Evolutionary conservation across 1,140 invertebrate species (phyloP).

Genomic region (Seison nebaliae): DNA sequence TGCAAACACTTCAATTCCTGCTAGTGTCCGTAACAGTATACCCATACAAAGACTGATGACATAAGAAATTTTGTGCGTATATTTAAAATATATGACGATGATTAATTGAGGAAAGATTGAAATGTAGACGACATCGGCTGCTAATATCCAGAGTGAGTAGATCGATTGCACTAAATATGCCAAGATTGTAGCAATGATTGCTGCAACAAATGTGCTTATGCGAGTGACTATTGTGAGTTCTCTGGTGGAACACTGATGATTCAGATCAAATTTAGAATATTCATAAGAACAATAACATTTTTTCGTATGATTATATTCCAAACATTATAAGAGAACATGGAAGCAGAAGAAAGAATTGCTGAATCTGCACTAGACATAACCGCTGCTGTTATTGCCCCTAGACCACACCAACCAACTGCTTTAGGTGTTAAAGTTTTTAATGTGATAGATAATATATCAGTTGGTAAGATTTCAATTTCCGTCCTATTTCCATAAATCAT

Average conservation of each 20-base stretch:
- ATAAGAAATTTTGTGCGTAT: constrained; percentile 68
- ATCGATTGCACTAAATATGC: constrained; percentile 80
- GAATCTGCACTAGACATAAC: constrained; percentile 96
- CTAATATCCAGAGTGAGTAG: constrained; percentile 76
- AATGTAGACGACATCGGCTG: constrained; percentile 84
- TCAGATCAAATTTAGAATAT: neutral
- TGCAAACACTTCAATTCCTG: constrained; percentile 56
- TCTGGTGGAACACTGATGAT: constrained; percentile 50
- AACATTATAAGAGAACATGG: constrained; percentile 90
- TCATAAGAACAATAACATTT: constrained; percentile 34
- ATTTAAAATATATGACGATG: constrained; percentile 76
- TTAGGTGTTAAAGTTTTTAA: constrained; percentile 67
- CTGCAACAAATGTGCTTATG: constrained; percentile 63
- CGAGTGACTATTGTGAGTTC: constrained; percentile 96
- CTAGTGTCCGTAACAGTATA: constrained; percentile 50
- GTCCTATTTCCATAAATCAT: no score
- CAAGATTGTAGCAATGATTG: constrained; percentile 66
- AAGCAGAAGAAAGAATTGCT: constrained; percentile 72
- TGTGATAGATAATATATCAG: constrained; percentile 80
- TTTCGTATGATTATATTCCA: constrained; percentile 83
- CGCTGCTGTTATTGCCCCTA: constrained; percentile 86
- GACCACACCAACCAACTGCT: constrained; percentile 73
- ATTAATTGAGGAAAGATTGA: constrained; percentile 84
- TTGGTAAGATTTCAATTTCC: no score
- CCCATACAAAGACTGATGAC: constrained; percentile 53